Evolutionary conservation across 2,888 invertebrate genomes (phyloP), one percentile per base, ranked within the genome.

Genomic region (Alviniconcha strummeri): DNA sequence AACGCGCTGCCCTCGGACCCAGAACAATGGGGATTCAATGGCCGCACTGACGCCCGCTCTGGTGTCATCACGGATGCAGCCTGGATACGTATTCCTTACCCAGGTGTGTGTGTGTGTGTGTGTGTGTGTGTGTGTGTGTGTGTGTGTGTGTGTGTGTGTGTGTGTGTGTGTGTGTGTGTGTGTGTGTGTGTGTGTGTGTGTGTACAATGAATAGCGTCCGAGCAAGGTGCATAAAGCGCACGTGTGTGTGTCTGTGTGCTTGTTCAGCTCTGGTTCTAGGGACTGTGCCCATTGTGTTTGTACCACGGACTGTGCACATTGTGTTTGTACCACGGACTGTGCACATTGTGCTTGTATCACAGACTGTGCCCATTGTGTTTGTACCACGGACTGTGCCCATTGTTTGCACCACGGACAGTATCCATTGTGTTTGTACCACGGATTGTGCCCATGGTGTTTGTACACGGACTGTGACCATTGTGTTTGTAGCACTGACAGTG

Each of bases 81-180:
- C 52, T 94, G 94, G 94, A 91, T 93, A 84, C 86, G 93, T 57
- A 87, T 93, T 76, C 93, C 93, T 94, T 96, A 97, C 77, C 97
- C 97, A 85, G 90, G 92, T 92, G 69, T 69, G 69, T 4, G 69
- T 17, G n/a, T 13, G n/a, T 17, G 69, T 69, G 69, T 13, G 6
- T 69, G n/a, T 13, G n/a, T 13, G 69, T 64, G 64, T 64, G 64
- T 64, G 64, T 64, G 64, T 64, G 64, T 64, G 64, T 64, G 64
- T 64, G 64, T 64, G 64, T 64, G 64, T 64, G 64, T 64, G 9
- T 69, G 69, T n/a, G 69, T 69, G n/a, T n/a, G n/a, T 69, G 69
- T n/a, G 64, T 64, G 64, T 64, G 64, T 71, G 71, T 71, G n/a
- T 13, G 69, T 71, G 71, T 71, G 71, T 71, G 71, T 71, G 71